phyloP scores from a whole-genome alignment of 2,113 vertebrate species.

The Pyxicephalus adspersus region DNA sequence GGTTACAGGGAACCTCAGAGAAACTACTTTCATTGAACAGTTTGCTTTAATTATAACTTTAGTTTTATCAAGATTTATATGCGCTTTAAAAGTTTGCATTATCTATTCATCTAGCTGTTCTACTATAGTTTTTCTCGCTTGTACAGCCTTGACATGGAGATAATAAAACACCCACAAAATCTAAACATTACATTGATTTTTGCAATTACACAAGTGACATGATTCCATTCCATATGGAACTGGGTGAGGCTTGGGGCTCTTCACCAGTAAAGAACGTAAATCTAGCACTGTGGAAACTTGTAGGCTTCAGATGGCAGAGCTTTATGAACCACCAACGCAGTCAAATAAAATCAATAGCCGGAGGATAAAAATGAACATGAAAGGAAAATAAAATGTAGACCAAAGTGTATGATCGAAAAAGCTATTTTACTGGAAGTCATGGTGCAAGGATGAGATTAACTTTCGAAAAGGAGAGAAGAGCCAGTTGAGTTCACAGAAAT shows the following conservation, averaged over 20 bases:
- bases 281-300: neutral
- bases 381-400: slow-evolving; percentile 37
- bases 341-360: slow-evolving; percentile 33
- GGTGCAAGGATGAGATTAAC: slow-evolving; percentile 22
- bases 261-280: neutral
- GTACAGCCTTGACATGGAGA: no score
- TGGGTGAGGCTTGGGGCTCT: neutral
- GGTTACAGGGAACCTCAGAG: no score
- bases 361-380: slow-evolving; percentile 46
- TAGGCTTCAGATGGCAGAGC: slow-evolving; percentile 18
- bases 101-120: no score
- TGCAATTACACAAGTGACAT: no score
- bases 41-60: no score
- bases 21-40: no score
- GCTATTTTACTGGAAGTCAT: slow-evolving; percentile 27
- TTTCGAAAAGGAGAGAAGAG: neutral
- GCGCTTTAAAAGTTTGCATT: no score
- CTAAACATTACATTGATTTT: no score
- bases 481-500: slow-evolving; percentile 15
- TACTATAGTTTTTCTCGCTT: no score
- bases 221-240: neutral
- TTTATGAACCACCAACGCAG: slow-evolving; percentile 22
- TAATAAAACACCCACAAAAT: no score
- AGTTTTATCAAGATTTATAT: no score
- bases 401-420: slow-evolving; percentile 36